phyloP scores from a whole-genome alignment of 2,888 invertebrate species.

The Chironomus riparius region DNA sequence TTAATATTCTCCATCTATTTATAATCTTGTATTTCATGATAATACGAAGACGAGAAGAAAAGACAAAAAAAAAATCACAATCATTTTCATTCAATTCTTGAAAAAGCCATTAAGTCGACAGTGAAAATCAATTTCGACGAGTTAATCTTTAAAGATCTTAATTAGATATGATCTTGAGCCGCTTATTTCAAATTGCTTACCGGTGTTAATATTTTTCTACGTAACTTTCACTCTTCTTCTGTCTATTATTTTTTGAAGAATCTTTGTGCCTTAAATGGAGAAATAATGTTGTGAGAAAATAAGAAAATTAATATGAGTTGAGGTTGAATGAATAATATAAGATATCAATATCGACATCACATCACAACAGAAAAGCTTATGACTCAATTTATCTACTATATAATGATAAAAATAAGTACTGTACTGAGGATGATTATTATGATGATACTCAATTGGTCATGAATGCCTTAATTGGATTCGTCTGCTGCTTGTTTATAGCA shows the following conservation, averaged over 20 bases:
- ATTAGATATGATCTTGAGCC: slow-evolving; percentile 1
- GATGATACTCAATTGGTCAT: neutral
- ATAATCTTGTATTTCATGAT: neutral
- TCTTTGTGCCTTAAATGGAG: neutral
- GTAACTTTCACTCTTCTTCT: slow-evolving; percentile 2
- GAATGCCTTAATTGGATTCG: slow-evolving; percentile 1
- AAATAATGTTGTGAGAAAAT: no score
- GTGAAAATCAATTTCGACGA: slow-evolving; percentile 5
- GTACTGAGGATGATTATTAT: neutral
- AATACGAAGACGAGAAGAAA: neutral
- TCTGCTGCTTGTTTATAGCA: neutral
- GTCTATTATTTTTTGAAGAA: neutral
- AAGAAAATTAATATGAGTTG: no score
- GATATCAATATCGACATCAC: neutral
- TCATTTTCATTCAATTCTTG: neutral
- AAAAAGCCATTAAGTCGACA: slow-evolving; percentile 4
- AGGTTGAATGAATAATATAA: no score
- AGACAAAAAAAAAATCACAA: neutral
- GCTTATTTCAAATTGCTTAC: neutral
- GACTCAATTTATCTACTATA: no score
- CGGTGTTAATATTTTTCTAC: neutral
- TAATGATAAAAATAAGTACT: no score
- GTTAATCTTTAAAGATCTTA: slow-evolving; percentile 6
- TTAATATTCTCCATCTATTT: neutral
- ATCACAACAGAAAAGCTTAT: neutral